Evolutionary conservation across 2,888 invertebrate genomes (phyloP).

Genomic region (Rotaria socialis): DNA sequence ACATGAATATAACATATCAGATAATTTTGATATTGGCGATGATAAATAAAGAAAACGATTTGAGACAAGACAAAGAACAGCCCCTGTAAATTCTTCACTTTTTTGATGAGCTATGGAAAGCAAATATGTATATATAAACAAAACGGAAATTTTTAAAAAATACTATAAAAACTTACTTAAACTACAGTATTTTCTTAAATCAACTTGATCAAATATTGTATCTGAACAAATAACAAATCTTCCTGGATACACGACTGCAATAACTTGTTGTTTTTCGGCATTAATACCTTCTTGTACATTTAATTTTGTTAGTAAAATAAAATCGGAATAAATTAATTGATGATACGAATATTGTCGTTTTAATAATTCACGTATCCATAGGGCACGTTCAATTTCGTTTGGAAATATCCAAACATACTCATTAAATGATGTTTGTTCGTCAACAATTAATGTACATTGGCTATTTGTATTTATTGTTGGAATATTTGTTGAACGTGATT

Average conservation of each 20-base stretch:
- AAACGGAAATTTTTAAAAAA: neutral
- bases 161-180: neutral
- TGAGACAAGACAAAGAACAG: neutral
- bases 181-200: neutral
- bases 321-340: neutral
- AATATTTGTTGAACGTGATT: conserved; percentile 9
- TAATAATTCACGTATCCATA: conserved; percentile 14
- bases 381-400: neutral
- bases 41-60: conserved; percentile 22
- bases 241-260: neutral
- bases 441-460: conserved; percentile 5
- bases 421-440: conserved; percentile 3
- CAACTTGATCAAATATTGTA: conserved; percentile 6
- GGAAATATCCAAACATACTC: conserved; percentile 16
- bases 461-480: neutral
- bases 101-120: neutral
- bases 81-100: neutral
- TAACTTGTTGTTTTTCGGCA: conserved; percentile 20
- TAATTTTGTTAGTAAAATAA: neutral
- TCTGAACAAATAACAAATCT: conserved; percentile 1
- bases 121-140: neutral
- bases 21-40: neutral
- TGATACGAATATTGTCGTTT: conserved; percentile 25
- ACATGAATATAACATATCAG: conserved; percentile 15
- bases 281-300: conserved; percentile 11